Evolutionary conservation across 2,888 invertebrate species (phyloP).

Genomic region (Bimastos eiseni): DNA sequence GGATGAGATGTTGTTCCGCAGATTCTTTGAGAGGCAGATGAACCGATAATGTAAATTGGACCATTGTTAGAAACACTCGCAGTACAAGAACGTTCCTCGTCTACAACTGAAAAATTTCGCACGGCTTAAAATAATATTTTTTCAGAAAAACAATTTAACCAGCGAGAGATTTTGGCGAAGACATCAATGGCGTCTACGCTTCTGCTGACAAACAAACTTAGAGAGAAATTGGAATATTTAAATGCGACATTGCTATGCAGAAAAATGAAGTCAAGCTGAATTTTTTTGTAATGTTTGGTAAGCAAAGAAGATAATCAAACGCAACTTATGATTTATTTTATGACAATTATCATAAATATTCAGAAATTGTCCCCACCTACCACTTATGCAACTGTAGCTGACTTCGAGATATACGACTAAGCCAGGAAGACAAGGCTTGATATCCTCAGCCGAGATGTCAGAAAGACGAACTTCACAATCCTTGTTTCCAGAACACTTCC

Average conservation of each 20-base stretch:
- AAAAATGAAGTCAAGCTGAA: background rate
- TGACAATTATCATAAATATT: background rate
- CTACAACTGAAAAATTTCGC: background rate
- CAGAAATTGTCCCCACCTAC: background rate
- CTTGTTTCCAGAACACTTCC: conserved; percentile 29
- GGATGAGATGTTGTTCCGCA: conserved; percentile 25
- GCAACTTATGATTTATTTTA: background rate
- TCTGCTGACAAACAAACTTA: background rate
- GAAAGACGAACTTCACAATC: conserved; percentile 16
- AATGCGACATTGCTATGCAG: background rate
- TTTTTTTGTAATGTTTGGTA: background rate
- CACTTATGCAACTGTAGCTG: conserved; percentile 20
- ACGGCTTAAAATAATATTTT: background rate
- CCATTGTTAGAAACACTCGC: background rate
- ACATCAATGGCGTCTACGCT: background rate
- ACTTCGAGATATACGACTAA: conserved; percentile 30
- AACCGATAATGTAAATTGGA: background rate
- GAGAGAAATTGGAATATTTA: background rate
- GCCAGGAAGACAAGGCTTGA: conserved; percentile 17
- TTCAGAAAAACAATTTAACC: background rate
- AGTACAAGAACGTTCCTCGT: background rate
- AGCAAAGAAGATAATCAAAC: background rate
- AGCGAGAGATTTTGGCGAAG: background rate
- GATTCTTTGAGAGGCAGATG: background rate
- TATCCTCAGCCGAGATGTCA: background rate